A percentile compares a stretch with the other conserved stretches of the same genome.
Evolutionary conservation across 2,888 invertebrate species (phyloP).

Genomic region (Cerastis leucographa): DNA sequence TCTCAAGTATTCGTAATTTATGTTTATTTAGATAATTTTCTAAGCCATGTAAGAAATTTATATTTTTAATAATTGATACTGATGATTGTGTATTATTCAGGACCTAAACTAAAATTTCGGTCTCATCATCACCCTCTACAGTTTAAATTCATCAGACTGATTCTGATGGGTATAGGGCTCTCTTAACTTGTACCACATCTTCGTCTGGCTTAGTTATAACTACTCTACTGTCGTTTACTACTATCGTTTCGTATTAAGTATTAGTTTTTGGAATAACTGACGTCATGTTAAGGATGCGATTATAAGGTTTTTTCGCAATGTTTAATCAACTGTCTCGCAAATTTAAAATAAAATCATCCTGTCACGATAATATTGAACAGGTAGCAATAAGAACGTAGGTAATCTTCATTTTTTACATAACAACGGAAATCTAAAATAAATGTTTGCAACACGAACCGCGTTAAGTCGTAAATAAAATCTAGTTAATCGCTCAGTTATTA

Average conservation of each 20-base stretch:
- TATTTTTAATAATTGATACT: too few species aligned
- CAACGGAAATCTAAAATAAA: conserved; percentile 57
- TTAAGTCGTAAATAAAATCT: conserved; percentile 42
- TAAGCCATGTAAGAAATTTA: too few species aligned
- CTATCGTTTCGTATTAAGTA: too few species aligned
- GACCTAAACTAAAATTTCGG: too few species aligned
- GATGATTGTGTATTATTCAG: not conserved
- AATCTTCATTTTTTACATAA: conserved; percentile 42
- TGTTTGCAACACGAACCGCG: conserved; percentile 43
- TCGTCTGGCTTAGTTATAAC: not conserved
- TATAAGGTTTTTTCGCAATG: not conserved
- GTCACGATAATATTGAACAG: conserved; percentile 39
- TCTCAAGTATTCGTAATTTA: conserved; percentile 3
- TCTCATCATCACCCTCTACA: not conserved
- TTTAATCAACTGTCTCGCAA: conserved; percentile 3
- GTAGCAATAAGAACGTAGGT: conserved; percentile 44
- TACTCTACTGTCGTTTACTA: too few species aligned
- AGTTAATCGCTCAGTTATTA: conserved; percentile 41
- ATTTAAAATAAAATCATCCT: conserved; percentile 12
- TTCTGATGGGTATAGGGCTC: not conserved
- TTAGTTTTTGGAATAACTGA: not conserved
- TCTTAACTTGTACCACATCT: not conserved
- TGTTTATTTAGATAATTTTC: too few species aligned
- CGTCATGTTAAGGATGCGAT: not conserved
- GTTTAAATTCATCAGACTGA: not conserved